Evolutionary conservation across 2,888 invertebrate genomes (phyloP), one percentile per base, ranked within the genome.

Genomic region (Tolmerus cingulatus): DNA sequence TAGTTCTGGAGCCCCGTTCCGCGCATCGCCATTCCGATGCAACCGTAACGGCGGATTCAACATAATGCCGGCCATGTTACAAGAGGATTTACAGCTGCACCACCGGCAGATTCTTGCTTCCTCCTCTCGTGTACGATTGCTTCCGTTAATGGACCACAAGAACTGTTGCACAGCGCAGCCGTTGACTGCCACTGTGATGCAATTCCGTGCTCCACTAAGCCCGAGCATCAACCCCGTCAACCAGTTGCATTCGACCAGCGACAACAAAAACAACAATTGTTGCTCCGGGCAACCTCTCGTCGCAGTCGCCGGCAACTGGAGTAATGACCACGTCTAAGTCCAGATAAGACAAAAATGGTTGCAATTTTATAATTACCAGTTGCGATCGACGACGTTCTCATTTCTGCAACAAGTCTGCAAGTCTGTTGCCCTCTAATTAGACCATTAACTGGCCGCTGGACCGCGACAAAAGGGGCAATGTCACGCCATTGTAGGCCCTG

Each of bases 251-350:
- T 78, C 7, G 37, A 37, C n/a, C 40, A 51, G 30, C 3, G 19
- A 40, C 12, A 40, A 40, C 40, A 40, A 40, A 40, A 40, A 40
- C 55, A 19, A 66, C 66, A 66, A 66, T 66, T 3, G 66, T 66
- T 27, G 66, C 66, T 27, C 4, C 12, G 27, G 27, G 66, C 66
- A 19, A 77, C 34, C 34, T 34, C n/a, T n/a, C 34, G 23, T 43
- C 30, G 79, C 7, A 34, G 34, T 27, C 8, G 79, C 34, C 79
- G 79, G 5, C 51, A 79, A 79, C 30, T 79, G 78, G 43, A 78
- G 43, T 79, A 79, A 79, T 79, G 79, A 79, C 79, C 79, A 79
- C 55, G 79, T 51, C 51, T 79, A 79, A 23, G 79, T 46, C 4
- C 12, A 78, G 79, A 79, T 79, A 79, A 79, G 51, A 46, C 37